Percentiles rank a stretch among this genome's conserved stretches.
These are phyloP conservation scores for Schizothorax lantsangensis DNA, from an alignment of 2,797 vertebrate species.

Conservation along the genomic window DNA sequence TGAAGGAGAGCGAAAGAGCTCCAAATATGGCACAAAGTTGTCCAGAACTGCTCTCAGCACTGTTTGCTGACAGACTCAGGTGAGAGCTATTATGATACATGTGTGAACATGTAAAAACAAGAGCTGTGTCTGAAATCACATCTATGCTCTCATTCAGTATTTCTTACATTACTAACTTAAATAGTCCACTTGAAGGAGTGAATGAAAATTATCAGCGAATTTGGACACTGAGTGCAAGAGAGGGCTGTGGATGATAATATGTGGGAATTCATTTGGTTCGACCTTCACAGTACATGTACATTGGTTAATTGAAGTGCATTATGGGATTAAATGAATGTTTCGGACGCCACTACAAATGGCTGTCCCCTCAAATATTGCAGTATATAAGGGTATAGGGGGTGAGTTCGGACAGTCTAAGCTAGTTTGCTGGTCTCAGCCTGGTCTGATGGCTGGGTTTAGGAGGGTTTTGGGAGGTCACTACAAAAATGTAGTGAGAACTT, in stretches of 20 bases:
- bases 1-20: constrained; percentile 5
- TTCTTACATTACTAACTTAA: background rate
- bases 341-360: background rate
- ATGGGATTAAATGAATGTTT: background rate
- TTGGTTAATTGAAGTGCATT: background rate
- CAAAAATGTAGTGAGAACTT: background rate
- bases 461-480: background rate
- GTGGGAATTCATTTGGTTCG: background rate
- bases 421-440: background rate
- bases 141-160: background rate
- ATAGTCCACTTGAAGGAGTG: background rate
- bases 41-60: background rate
- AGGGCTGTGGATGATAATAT: background rate
- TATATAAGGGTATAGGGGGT: background rate
- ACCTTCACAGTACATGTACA: background rate
- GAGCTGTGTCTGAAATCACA: background rate
- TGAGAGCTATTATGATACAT: background rate
- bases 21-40: background rate
- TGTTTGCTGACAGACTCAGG: background rate
- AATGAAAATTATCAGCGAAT: background rate
- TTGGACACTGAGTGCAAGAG: background rate
- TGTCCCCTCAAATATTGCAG: background rate
- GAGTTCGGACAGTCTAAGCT: background rate
- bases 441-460: background rate
- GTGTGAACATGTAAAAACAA: background rate